Evolutionary conservation across 2,797 vertebrate species (phyloP), one percentile per base, ranked within the genome.

Genomic region (Squalus acanthias): DNA sequence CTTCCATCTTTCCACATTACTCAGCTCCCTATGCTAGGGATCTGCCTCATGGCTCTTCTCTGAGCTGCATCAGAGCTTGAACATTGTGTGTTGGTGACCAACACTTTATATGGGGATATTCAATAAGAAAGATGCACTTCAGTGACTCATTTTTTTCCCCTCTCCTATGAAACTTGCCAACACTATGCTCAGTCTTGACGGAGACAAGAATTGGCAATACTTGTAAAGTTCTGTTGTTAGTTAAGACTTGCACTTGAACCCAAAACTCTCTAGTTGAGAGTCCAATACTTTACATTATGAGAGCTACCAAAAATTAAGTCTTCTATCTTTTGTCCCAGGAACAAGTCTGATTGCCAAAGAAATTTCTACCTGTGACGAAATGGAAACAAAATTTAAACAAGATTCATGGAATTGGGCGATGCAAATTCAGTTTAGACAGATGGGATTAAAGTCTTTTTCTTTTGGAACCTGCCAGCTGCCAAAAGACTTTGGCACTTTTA

Each of bases 351-450:
- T 20, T 17, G 88, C 57, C 57, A 91, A 91, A 29, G 0, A 33
- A n/a, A 65, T 65, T 63, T 91, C 60, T 63, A 60, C 12, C 60
- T 17, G 29, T n/a, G 88, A 60, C 26, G 15, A 60, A 60, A 33
- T 63, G 29, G 88, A 63, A 91, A 33, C 57, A 63, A 33, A 33
- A 91, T 63, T 60, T 33, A 57, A 53, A 57, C 26, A 33, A 91
- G 12, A 50, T 85, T 50, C 82, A 50, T 22, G 57, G 60, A 63
- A 33, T 65, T 26, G 57, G 88, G 29, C 13, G 6, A 91, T 91
- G 26, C 29, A 91, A 63, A 91, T 17, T n/a, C 88, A 91, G 57
- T 91, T 89, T 91, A n/a, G 88, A 91, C 57, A 91, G 29, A 65
- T 60, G 57, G 17, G 79, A 85, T 89, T 57, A 13, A 60, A 60